Evolutionary conservation across 1,140 invertebrate species (phyloP).

Genomic region (Monomorium pharaonis): DNA sequence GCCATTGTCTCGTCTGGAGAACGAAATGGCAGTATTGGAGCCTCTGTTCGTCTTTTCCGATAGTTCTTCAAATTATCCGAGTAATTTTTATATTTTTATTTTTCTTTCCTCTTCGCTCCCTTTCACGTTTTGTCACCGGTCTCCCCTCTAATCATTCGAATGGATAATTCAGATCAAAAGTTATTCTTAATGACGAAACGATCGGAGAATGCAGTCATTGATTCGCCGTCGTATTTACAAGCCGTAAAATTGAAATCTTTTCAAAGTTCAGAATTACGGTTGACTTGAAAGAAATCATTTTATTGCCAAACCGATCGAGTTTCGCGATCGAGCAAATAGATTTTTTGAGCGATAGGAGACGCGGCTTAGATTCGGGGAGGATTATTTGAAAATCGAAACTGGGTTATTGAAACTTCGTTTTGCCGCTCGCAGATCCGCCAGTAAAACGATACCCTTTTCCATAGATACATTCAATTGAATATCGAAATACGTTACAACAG

Average conservation of each 20-base stretch:
- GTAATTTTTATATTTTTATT: background rate
- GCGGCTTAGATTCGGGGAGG: conserved; percentile 53
- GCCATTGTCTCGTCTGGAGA: conserved; percentile 35
- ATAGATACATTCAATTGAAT: conserved; percentile 58
- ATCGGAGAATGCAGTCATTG: background rate
- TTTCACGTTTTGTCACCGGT: background rate
- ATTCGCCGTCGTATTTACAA: background rate
- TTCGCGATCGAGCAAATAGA: conserved; percentile 50
- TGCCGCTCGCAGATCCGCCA: conserved; percentile 37
- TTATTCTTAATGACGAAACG: background rate
- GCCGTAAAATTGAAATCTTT: conserved; percentile 32
- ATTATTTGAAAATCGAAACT: conserved; percentile 62
- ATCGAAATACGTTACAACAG: conserved; percentile 56
- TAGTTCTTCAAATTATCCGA: background rate
- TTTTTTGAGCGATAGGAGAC: conserved; percentile 50
- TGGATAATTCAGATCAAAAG: background rate
- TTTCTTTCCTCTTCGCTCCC: background rate
- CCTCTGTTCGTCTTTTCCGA: background rate
- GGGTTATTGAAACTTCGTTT: conserved; percentile 59
- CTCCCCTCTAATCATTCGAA: background rate
- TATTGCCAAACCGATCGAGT: conserved; percentile 52
- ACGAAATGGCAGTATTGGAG: conserved; percentile 28
- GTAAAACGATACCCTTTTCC: conserved; percentile 55
- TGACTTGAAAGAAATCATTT: conserved; percentile 49
- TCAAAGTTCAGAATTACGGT: conserved; percentile 20